Evolutionary conservation across 2,888 invertebrate species (phyloP).

Genomic region (Julus scandinavius): DNA sequence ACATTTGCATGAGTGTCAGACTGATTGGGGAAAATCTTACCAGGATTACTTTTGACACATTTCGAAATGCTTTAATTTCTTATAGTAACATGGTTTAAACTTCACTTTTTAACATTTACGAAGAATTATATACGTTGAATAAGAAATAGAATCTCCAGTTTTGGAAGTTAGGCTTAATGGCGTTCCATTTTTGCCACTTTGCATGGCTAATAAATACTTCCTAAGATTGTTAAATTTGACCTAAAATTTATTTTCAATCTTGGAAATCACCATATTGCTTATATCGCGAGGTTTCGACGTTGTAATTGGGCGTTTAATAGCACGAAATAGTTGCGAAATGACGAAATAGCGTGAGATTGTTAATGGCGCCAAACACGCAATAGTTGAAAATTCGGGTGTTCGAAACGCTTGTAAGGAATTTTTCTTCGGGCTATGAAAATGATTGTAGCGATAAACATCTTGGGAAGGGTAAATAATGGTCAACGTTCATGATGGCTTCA

Average conservation of each 20-base stretch:
- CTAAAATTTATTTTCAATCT: not conserved
- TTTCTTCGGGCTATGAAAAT: not conserved
- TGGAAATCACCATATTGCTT: constrained; percentile 20
- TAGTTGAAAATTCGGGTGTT: not conserved
- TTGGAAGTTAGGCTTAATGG: not conserved
- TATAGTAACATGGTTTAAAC: too few relatives aligned
- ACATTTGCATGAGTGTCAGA: too few relatives aligned
- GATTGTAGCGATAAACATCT: not conserved
- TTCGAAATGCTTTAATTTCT: too few relatives aligned
- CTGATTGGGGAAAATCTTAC: too few relatives aligned
- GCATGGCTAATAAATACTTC: not conserved
- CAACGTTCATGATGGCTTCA: not conserved
- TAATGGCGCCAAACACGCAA: constrained; percentile 2
- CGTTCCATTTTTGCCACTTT: not conserved
- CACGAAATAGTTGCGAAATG: not conserved
- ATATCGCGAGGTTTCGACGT: not conserved
- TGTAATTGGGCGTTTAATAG: not conserved
- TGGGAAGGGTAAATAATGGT: not conserved
- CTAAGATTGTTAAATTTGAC: not conserved
- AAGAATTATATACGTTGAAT: not conserved
- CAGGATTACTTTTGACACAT: too few relatives aligned
- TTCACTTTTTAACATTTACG: not conserved
- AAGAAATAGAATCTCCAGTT: not conserved
- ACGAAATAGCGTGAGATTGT: not conserved
- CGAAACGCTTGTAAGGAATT: not conserved